Conservation (phyloP, 2,113 vertebrate species). For the Ictidomys tridecemlineatus region DNA sequence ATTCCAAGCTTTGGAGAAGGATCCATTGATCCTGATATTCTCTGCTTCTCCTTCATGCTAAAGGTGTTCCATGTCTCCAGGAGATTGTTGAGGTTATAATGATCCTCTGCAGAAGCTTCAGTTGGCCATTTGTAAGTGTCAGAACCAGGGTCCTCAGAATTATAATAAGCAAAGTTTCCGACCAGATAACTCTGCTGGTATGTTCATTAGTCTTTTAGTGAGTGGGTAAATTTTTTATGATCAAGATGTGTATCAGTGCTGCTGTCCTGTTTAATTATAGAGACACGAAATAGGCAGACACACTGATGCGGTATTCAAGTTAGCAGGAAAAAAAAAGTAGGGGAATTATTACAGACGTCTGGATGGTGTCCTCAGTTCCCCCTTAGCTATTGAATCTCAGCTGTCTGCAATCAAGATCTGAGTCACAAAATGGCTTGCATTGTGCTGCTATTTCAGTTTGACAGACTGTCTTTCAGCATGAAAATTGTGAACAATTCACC, state of each 20-base stretch:
- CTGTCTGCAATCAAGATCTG: conserved; percentile 83
- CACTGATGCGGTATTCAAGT: conserved; percentile 75
- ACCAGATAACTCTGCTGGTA: not conserved
- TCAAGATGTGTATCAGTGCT: conserved; percentile 44
- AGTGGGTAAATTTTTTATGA: conserved; percentile 48
- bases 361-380: conserved; percentile 74
- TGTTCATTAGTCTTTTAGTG: conserved; percentile 64
- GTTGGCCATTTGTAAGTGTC: conserved; percentile 47
- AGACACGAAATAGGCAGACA: conserved; percentile 63
- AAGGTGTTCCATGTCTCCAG: not conserved
- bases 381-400: conserved; percentile 78
- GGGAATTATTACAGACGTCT: conserved; percentile 69
- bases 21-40: not conserved
- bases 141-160: not conserved
- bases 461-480: conserved; percentile 77
- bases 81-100: not conserved
- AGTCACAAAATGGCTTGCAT: conserved; percentile 77
- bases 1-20: not conserved
- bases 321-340: conserved; percentile 16
- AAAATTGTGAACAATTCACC: conserved; percentile 82
- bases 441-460: conserved; percentile 82
- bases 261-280: conserved; percentile 74
- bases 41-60: not conserved
- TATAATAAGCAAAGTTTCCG: conserved; percentile 56
- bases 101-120: not conserved